These are phyloP conservation scores for Drosophila monieri DNA, from an alignment of 2,888 invertebrate species.

Conservation along the genomic window DNA sequence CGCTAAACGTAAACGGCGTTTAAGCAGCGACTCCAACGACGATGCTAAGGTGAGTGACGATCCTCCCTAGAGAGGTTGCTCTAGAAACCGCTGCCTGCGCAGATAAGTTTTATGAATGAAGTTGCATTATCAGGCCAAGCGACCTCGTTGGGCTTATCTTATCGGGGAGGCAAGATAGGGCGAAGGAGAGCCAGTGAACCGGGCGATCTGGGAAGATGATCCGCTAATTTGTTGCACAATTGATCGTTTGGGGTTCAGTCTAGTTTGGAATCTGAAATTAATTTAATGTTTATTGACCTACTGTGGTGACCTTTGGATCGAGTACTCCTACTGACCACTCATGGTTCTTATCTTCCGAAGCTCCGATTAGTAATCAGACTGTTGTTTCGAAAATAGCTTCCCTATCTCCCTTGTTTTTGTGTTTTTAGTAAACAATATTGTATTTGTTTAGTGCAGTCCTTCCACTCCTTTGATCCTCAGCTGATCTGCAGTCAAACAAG, in stretches of 20 bases:
- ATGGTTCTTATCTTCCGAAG: neutral
- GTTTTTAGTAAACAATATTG: conserved; percentile 10
- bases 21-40: conserved; percentile 45
- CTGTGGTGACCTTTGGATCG: neutral
- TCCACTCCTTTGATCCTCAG: conserved; percentile 26
- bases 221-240: conserved; percentile 12
- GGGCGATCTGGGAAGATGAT: conserved; percentile 47
- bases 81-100: neutral
- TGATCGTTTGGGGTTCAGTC: neutral
- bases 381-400: neutral
- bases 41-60: conserved; percentile 39
- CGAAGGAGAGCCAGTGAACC: conserved; percentile 46
- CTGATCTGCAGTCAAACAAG: conserved; percentile 55
- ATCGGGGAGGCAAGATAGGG: conserved; percentile 50
- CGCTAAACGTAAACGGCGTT: conserved; percentile 50
- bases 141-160: conserved; percentile 48
- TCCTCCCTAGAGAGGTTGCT: no score
- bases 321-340: conserved; percentile 1
- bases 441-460: conserved; percentile 22
- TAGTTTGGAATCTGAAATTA: conserved; percentile 13
- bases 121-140: conserved; percentile 35
- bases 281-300: conserved; percentile 3
- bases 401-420: neutral
- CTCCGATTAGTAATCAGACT: neutral
- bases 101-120: conserved; percentile 45